Evolutionary conservation across 2,113 vertebrate species (phyloP), one percentile per base, ranked within the genome.

Genomic region (Pachycephala philippinensis): DNA sequence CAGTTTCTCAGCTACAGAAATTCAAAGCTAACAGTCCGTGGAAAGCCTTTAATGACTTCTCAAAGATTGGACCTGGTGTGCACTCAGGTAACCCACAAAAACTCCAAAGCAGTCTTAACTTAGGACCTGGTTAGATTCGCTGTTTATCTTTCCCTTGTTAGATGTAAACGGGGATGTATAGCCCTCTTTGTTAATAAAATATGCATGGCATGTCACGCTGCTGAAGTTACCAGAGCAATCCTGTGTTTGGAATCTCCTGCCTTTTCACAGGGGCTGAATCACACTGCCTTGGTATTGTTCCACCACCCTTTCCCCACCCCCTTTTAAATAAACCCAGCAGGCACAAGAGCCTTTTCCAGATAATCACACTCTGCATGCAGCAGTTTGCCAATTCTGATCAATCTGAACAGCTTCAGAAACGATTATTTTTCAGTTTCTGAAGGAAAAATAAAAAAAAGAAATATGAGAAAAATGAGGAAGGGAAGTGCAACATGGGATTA

Each of bases 141-240:
- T 90, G 24, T 88, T 87, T 94, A 84, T 81, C 76, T 90, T 94
- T 81, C 76, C 64, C 60, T 75, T 63, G 56, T 81, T 64, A 88
- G 87, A 90, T n/a, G 54, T 86, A 94, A 86, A 93, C 0, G 1
- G 30, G 0, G 12, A 88, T 70, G 50, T 77, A 91, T 21, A 59
- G 35, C 45, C 26, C 35, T 69, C 84, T 93, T 90, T 84, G 91
- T 94, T 94, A 93, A 71, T 95, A 81, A 95, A 91, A 94, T 79
- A 96, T 66, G 81, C 21, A 23, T 44, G 68, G 68, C 53, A 88
- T 44, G 71, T 54, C 78, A 50, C 0, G 2, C 37, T 87, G 59
- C 61, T 66, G 37, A 93, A 93, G 84, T 79, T 80, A 81, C 74
- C 92, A 94, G 66, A 95, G 75, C 68, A 94, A 86, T 93, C 83